Evolutionary conservation across 1,140 invertebrate genomes (phyloP), one percentile per base, ranked within the genome.

Genomic region (Lanistes nyassanus): DNA sequence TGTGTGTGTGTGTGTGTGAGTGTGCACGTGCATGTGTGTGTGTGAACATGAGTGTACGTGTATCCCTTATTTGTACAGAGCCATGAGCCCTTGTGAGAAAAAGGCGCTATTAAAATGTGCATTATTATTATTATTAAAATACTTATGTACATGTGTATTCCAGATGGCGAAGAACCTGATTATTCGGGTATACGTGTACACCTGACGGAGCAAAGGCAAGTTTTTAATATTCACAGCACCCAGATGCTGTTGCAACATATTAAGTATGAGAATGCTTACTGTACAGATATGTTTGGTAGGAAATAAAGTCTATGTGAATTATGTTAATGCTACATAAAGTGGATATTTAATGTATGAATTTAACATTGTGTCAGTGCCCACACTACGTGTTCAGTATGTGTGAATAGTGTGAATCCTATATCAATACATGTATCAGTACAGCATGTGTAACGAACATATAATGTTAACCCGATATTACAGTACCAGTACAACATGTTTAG

Each of bases 1-100:
- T 37, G 37, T 37, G 5, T 67, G 31, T 67, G n/a, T 69, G 91
- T 93, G 11, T 23, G 2, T 36, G 29, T 16, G 13, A 16, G 4
- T 70, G 36, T 70, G 36, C 11, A 26, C 11, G 60, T 16, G 60
- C 16, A 39, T 36, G 36, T 13, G 11, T 36, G 9, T 36, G 34
- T 23, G 29, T 29, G 64, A n/a, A 39, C 23, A 37, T 29, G 7
- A 37, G 34, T 34, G 3, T 26, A 37, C 11, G 7, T 16, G 34
- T 34, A 1, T 26, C 2, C 9, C 5, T 47, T 47, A 47, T 16
- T 13, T 47, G 9, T 6, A 13, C 2, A 47, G 9, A 13, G 42
- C 5, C 42, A 47, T 47, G 19, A 13, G 19, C n/a, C n/a, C n/a
- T 13, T 47, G 5, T 47, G 9, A 47, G 42, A 47, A 47, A 47